These are phyloP conservation scores for Zoanthus solanderi DNA, from an alignment of 92 coral and sea anemone genomes.

Conservation along the genomic window DNA sequence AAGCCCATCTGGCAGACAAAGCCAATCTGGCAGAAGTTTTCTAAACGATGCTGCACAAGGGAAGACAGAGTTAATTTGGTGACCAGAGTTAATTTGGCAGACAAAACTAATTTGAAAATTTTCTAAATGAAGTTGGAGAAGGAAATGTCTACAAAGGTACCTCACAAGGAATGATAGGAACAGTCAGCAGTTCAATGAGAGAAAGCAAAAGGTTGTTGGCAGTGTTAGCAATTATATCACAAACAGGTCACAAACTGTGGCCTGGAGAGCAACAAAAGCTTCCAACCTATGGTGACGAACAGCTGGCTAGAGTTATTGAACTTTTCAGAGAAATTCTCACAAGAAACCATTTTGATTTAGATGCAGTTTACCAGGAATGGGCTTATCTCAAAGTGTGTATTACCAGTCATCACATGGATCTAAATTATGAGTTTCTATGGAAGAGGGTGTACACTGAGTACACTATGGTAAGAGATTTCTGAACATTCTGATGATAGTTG, in stretches of 20 bases:
- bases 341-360: conserved; percentile 11
- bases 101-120: too few relatives aligned
- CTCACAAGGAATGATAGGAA: neutral
- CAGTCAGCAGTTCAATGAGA: conserved; percentile 4
- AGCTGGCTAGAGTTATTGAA: neutral
- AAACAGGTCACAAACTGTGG: neutral
- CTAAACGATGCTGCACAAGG: too few relatives aligned
- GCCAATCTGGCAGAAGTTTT: too few relatives aligned
- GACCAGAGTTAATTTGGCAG: too few relatives aligned
- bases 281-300: conserved; percentile 7
- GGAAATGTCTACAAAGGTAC: too few relatives aligned
- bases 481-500: conserved; percentile 11
- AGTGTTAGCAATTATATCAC: neutral
- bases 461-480: neutral
- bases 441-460: neutral
- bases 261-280: neutral
- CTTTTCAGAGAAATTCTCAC: conserved; percentile 9
- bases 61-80: too few relatives aligned
- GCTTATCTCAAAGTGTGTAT: conserved; percentile 6
- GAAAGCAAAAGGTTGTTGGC: conserved; percentile 4
- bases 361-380: conserved; percentile 3
- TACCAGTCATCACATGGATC: conserved; percentile 2
- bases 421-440: conserved; percentile 8
- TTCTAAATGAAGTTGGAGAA: too few relatives aligned
- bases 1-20: too few relatives aligned